Base-by-base conservation (phyloP, 2,888 invertebrate genomes). In the Ephialtes manifestator region DNA sequence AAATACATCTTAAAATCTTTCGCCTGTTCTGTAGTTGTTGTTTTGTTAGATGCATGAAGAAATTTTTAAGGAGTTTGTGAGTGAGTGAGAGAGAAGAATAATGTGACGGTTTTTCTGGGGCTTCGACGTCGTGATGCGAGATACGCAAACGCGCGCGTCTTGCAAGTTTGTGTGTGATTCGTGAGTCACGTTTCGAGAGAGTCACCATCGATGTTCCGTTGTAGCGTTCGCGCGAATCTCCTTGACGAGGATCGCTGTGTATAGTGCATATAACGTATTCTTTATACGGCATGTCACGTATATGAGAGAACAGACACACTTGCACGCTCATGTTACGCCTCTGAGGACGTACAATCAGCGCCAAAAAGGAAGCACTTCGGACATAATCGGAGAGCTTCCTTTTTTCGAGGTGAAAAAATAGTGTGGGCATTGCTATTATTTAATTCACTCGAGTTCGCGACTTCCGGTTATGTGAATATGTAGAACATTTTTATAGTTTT, bases 111-210 rank as follows among this genome's bases (percentile, higher is more conserved):
- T 43, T 67, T 63, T 77, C 77, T 15, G 28, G 58, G 58, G 58
- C 58, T 58, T 58, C 28, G 58, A 4, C 11, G 24, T 2, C 11
- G 24, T 2, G 24, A 24, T 24, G n/a, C 58, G 55, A 46, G 78
- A 78, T 83, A 79, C 78, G 70, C 83, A 74, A 67, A n/a, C 31
- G 24, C 51, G 20, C 35, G 75, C 43, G 46, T 13, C 1, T 4
- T 20, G 24, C 68, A 46, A 78, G 43, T 74, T 83, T 70, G 55
- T 60, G 35, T 75, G 63, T 48, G 48, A 28, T 58, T 58, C 58
- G 58, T 84, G 84, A 84, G 84, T 84, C 84, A 84, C 84, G 84
- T 76, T 53, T 58, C 58, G 58, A 58, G 53, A 71, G 48, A 80
- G 67, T 77, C 81, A 84, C 76, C 77, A 67, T 20, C 68, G 39